Evolutionary conservation across 2,113 vertebrate genomes (phyloP), one percentile per base, ranked within the genome.

Genomic region (Triplophysa dalaica): DNA sequence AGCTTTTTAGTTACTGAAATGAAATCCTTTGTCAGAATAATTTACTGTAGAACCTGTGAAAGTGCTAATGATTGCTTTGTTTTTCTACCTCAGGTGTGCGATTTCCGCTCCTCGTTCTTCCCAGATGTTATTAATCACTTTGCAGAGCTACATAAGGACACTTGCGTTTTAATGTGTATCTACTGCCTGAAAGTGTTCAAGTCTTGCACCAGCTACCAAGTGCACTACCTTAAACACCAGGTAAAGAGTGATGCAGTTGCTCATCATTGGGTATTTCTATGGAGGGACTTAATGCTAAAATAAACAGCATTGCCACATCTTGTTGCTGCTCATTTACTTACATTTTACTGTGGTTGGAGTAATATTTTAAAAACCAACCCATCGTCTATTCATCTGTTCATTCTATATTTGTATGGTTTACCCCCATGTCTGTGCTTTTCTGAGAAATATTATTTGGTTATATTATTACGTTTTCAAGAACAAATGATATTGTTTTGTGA

Each of bases 141-240:
- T 79, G 85, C 94, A 0, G 90, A 93, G 81, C 82, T 81, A 60
- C 97, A 98, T 2, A 92, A 93, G 12, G 90, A 95, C 87, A 95
- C 95, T 0, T 90, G 88, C 29, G 88, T 94, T 83, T 90, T 98
- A 58, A 88, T 98, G 64, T 99, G 97, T 74, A 94, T 92, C 0
- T 98, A 94, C 82, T 99, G 97, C 78, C 91, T 99, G 65, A 94
- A 95, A 70, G 95, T 98, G 26, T 95, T 98, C 66, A 92, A 91
- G 79, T 95, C 92, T 0, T 91, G 89, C 83, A 92, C 87, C 17
- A 93, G 92, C 14, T 99, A 95, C 90, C 96, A 98, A 58, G 92
- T 96, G 78, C 97, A 98, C 86, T 92, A 94, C 85, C 91, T 93
- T 91, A 90, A 92, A 62, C 97, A 98, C 86, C 96, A 96, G 95